A percentile compares a stretch with the other conserved stretches of the same genome.
Evolutionary conservation across 1,140 invertebrate genomes (phyloP).

Genomic region (Ditylenchus dipsaci): DNA sequence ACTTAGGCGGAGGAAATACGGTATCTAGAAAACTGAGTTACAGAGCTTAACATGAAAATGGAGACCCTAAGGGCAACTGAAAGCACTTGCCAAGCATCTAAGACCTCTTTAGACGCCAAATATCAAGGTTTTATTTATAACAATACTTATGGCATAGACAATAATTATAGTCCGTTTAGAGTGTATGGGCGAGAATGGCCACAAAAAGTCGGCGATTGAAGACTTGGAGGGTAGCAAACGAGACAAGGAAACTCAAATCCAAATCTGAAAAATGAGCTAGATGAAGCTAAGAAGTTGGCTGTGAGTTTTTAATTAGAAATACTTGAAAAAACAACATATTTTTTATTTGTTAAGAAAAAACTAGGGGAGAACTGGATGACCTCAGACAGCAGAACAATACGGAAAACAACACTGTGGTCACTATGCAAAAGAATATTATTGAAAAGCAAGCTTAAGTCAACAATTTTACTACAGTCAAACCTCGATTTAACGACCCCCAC

Average conservation of each 20-base stretch:
- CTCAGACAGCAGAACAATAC: no score
- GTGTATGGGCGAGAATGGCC: neutral
- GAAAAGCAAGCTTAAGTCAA: no score
- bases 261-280: neutral
- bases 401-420: no score
- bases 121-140: conserved; percentile 1
- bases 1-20: no score
- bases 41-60: conserved; percentile 10
- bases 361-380: no score
- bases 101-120: neutral
- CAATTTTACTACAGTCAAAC: no score
- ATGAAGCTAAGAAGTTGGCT: neutral
- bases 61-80: neutral
- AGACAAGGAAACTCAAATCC: neutral
- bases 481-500: no score
- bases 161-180: neutral
- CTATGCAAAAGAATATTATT: no score
- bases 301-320: neutral
- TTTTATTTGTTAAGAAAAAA: no score
- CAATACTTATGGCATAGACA: no score
- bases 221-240: neutral
- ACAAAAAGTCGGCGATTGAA: neutral
- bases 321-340: no score
- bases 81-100: neutral
- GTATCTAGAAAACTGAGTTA: no score